Evolutionary conservation across 1,140 invertebrate genomes (phyloP).

Genomic region (Physella acuta): DNA sequence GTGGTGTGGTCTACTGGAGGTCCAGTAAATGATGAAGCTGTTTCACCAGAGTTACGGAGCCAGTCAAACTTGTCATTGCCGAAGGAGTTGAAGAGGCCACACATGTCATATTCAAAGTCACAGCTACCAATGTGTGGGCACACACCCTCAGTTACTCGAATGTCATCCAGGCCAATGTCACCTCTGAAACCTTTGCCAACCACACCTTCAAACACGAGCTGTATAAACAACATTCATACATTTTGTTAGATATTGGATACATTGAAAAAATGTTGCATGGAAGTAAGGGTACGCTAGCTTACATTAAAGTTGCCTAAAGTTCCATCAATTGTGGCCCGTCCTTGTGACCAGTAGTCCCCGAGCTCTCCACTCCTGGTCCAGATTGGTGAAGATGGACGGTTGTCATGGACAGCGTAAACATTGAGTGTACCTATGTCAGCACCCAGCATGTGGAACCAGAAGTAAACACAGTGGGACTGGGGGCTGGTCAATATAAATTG

Average conservation of each 20-base stretch:
- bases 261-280: too few species aligned
- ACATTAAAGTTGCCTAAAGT: conserved; percentile 23
- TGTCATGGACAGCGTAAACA: conserved; percentile 39
- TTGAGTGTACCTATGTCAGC: conserved; percentile 43
- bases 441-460: conserved; percentile 81
- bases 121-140: conserved; percentile 46
- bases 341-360: conserved; percentile 50
- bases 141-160: conserved; percentile 35
- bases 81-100: conserved; percentile 47
- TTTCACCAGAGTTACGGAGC: conserved; percentile 47
- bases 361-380: conserved; percentile 30
- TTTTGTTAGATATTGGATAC: too few species aligned
- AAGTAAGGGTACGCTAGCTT: conserved; percentile 15
- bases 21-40: conserved; percentile 42
- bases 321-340: conserved; percentile 5
- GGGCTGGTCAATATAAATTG: too few species aligned
- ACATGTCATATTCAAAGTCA: conserved; percentile 53
- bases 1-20: conserved; percentile 54
- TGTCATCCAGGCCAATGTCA: conserved; percentile 58
- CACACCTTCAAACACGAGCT: conserved; percentile 53
- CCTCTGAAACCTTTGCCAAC: conserved; percentile 42
- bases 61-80: conserved; percentile 48
- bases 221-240: too few species aligned
- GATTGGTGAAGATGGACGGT: conserved; percentile 19
- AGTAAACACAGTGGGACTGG: conserved; percentile 58